Conservation (phyloP, 2,888 invertebrate genomes). For the Cerceris ruficornis region DNA sequence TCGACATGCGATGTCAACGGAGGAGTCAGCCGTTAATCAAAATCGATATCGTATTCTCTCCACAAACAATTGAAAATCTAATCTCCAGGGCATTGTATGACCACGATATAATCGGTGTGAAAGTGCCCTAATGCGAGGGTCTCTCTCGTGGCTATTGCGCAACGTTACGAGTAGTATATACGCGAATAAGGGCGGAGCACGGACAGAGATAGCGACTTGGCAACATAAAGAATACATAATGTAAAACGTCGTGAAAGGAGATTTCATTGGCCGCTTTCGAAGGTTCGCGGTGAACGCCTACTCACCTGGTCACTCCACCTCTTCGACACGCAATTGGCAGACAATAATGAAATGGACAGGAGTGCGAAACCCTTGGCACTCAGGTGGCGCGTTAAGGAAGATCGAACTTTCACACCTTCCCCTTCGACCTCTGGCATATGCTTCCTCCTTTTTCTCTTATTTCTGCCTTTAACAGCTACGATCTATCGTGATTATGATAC, state of each 20-base stretch:
- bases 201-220: constrained; percentile 79
- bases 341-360: constrained; percentile 63
- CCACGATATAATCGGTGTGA: constrained; percentile 28
- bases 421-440: too few species aligned
- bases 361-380: constrained; percentile 29
- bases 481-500: too few species aligned
- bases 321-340: constrained; percentile 74
- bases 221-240: constrained; percentile 79
- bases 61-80: constrained; percentile 21
- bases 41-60: not conserved
- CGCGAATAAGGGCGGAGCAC: constrained; percentile 76
- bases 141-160: constrained; percentile 42
- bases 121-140: constrained; percentile 43
- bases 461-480: too few species aligned
- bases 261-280: constrained; percentile 74
- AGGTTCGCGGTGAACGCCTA: constrained; percentile 76
- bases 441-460: too few species aligned
- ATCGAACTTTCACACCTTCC: not conserved
- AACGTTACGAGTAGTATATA: constrained; percentile 22
- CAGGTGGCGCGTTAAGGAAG: not conserved
- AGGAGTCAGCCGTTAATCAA: not conserved
- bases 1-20: too few species aligned
- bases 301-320: constrained; percentile 76
- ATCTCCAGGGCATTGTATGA: constrained; percentile 10
- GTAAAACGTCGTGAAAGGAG: constrained; percentile 75